phyloP scores from a whole-genome alignment of 2,888 invertebrate species.

The Physocephala rufipes region DNA sequence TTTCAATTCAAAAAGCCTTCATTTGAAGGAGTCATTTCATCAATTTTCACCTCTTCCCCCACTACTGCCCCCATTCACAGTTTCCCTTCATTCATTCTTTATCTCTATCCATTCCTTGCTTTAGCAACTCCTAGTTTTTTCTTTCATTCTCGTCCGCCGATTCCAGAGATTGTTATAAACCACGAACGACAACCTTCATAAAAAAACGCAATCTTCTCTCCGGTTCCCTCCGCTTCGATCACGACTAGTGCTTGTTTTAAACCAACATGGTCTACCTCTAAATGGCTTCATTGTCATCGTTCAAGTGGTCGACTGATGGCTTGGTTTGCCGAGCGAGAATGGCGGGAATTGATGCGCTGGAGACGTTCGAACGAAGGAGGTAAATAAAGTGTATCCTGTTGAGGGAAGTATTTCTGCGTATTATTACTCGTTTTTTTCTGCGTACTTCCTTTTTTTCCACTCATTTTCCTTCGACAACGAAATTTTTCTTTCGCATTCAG shows the following conservation, averaged over 20 bases:
- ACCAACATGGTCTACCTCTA: slow-evolving; percentile 43
- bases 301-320: slow-evolving; percentile 10
- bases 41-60: not conserved
- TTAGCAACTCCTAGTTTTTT: too few species aligned
- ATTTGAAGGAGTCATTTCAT: not conserved
- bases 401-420: not conserved
- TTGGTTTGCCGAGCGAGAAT: not conserved
- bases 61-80: not conserved
- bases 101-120: not conserved
- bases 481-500: not conserved
- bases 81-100: not conserved
- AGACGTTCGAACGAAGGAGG: too few species aligned
- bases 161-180: not conserved
- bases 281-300: slow-evolving; percentile 45
- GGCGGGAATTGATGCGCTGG: too few species aligned
- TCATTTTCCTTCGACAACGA: not conserved
- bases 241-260: slow-evolving; percentile 40
- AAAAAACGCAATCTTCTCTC: too few species aligned
- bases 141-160: not conserved
- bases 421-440: not conserved
- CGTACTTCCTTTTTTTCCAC: not conserved
- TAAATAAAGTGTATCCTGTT: not conserved
- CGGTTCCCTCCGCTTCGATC: not conserved
- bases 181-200: slow-evolving; percentile 14
- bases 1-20: not conserved